Conservation (phyloP, 2,797 vertebrate genomes). For the Esox masquinongy region DNA sequence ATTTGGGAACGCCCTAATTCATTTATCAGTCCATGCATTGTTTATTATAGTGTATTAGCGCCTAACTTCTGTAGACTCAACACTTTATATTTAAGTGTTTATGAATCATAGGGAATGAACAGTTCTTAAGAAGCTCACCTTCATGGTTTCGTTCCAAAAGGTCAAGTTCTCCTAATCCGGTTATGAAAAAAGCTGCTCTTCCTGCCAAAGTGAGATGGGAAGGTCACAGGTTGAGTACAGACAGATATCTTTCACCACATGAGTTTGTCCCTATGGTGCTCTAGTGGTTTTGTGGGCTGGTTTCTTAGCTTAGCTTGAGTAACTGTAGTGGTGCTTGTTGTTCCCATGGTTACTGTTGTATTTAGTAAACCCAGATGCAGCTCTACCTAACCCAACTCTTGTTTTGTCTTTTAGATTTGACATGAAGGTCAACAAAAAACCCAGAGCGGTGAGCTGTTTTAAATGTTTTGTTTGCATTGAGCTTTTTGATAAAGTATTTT, state of each 20-base stretch:
- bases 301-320: constrained; percentile 32
- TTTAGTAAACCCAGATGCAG: constrained; percentile 38
- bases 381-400: constrained; percentile 67
- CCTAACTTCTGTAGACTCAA: constrained; percentile 8
- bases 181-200: constrained; percentile 28
- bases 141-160: constrained; percentile 29
- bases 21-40: constrained; percentile 14
- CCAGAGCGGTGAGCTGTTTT: constrained; percentile 86
- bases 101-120: constrained; percentile 18
- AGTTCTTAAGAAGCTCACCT: constrained; percentile 16
- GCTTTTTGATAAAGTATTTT: background rate
- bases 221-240: constrained; percentile 39
- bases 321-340: constrained; percentile 34
- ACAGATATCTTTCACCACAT: constrained; percentile 29
- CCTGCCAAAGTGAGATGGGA: constrained; percentile 28
- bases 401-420: constrained; percentile 82
- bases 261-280: constrained; percentile 35
- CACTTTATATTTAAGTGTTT: constrained; percentile 33
- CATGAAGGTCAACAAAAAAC: constrained; percentile 99
- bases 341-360: constrained; percentile 23
- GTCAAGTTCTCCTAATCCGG: constrained; percentile 29
- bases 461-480: background rate
- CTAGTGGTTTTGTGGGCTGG: constrained; percentile 35
- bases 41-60: constrained; percentile 28
- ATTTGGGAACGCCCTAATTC: constrained; percentile 17